Evolutionary conservation across 2,888 invertebrate species (phyloP).

Genomic region (Microplitis deprimator): DNA sequence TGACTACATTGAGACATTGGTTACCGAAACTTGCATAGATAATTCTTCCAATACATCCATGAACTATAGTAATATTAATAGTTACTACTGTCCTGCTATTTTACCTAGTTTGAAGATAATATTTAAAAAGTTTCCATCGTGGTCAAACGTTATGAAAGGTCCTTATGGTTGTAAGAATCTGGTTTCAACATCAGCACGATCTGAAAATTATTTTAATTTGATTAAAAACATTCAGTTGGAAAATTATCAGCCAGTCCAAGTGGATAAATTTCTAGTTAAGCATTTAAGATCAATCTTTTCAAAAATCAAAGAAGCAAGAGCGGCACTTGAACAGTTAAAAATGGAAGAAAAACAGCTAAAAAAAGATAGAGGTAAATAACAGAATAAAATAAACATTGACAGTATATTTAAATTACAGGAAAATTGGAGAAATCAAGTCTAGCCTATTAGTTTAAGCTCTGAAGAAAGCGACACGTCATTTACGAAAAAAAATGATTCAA

Average conservation of each 20-base stretch:
- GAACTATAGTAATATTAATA: not conserved
- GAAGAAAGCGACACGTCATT: too few species aligned
- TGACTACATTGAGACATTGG: not conserved
- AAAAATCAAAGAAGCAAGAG: not conserved
- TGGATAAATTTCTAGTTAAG: constrained; percentile 2
- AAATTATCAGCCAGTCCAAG: not conserved
- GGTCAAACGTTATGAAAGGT: constrained; percentile 8
- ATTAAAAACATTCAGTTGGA: not conserved
- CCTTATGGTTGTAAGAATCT: not conserved
- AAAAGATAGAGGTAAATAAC: not conserved
- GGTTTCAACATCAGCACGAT: not conserved
- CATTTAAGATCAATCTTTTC: not conserved
- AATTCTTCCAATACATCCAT: not conserved
- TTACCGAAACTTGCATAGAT: not conserved
- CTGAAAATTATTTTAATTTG: constrained; percentile 5
- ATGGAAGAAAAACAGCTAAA: not conserved
- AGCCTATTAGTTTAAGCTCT: too few species aligned
- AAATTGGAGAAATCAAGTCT: constrained; percentile 12
- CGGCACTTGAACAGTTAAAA: not conserved
- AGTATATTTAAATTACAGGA: constrained; percentile 13
- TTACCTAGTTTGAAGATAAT: not conserved
- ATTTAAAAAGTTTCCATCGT: constrained; percentile 9
- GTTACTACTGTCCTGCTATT: not conserved
- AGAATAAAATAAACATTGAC: constrained; percentile 3
- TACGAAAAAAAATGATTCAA: too few species aligned